A percentile compares a stretch with the other conserved stretches of the same genome.
phyloP scores from a whole-genome alignment of 2,888 invertebrate species.

The Gandaritis pyraliata region DNA sequence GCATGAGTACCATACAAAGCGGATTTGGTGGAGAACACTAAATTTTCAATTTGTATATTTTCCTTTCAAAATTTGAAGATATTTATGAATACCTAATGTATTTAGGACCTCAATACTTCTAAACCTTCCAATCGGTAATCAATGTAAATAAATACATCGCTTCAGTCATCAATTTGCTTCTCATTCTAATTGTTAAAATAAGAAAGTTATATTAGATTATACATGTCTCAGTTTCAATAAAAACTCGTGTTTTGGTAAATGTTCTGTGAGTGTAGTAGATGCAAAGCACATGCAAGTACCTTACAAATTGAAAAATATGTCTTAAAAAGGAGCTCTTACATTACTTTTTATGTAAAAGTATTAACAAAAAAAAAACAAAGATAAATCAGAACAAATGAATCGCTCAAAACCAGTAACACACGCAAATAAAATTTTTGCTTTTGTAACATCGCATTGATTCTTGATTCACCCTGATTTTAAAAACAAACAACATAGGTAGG shows the following conservation, averaged over 20 bases:
- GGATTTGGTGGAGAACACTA: conserved; percentile 17
- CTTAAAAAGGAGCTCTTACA: conserved; percentile 11
- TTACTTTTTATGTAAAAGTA: neutral
- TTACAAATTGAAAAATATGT: conserved; percentile 3
- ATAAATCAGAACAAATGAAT: neutral
- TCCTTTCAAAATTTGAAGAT: conserved; percentile 27
- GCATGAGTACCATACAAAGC: conserved; percentile 22
- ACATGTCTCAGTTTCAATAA: conserved; percentile 45
- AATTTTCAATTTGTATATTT: conserved; percentile 29
- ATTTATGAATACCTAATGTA: conserved; percentile 22
- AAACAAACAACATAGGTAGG: too few species aligned
- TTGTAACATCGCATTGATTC: too few species aligned
- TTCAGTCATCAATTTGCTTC: conserved; percentile 49
- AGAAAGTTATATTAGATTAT: conserved; percentile 48
- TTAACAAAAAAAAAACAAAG: neutral
- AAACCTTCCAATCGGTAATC: conserved; percentile 61
- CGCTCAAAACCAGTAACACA: neutral
- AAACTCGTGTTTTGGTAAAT: conserved; percentile 42
- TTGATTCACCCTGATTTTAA: neutral
- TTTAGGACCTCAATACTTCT: conserved; percentile 61
- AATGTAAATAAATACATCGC: conserved; percentile 67
- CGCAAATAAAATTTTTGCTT: too few species aligned
- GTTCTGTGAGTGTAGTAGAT: conserved; percentile 43
- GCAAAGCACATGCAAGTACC: conserved; percentile 34
- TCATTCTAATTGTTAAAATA: conserved; percentile 55